Conservation (phyloP, 2,113 vertebrate species). For the Onychorhynchus coronatus region DNA sequence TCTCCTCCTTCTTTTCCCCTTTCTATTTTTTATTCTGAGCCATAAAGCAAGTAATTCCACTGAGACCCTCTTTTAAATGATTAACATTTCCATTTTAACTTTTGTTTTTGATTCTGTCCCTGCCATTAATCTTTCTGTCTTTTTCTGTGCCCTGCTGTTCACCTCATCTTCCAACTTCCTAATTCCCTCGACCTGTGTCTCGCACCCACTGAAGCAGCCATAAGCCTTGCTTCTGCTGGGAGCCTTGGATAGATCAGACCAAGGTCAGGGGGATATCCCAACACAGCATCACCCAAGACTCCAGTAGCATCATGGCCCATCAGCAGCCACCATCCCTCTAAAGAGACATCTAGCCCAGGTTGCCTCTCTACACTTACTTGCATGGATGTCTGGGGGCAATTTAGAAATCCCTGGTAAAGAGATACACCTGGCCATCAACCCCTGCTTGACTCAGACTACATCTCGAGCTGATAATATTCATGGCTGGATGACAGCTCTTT, state of each 20-base stretch:
- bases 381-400: not conserved
- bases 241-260: not conserved
- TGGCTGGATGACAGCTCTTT: not conserved
- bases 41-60: slow-evolving; percentile 49
- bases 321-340: not conserved
- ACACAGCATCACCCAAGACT: not conserved
- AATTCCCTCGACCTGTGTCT: not conserved
- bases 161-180: slow-evolving; percentile 3
- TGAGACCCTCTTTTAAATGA: slow-evolving; percentile 60
- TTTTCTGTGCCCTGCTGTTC: slow-evolving; percentile 13
- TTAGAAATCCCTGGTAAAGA: not conserved
- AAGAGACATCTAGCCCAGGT: not conserved
- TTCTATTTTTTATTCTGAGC: slow-evolving; percentile 62
- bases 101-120: slow-evolving; percentile 63
- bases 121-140: slow-evolving; percentile 63
- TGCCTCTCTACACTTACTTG: not conserved
- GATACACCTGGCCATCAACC: not conserved
- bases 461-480: not conserved
- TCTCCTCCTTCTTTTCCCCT: slow-evolving; percentile 33
- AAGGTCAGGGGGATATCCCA: not conserved
- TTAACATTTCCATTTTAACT: slow-evolving; percentile 72
- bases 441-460: not conserved
- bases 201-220: not conserved
- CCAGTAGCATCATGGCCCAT: not conserved
- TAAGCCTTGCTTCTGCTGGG: not conserved